These are phyloP conservation scores for Branchinecta lynchi DNA, from an alignment of 1,140 invertebrate genomes.

Conservation along the genomic window DNA sequence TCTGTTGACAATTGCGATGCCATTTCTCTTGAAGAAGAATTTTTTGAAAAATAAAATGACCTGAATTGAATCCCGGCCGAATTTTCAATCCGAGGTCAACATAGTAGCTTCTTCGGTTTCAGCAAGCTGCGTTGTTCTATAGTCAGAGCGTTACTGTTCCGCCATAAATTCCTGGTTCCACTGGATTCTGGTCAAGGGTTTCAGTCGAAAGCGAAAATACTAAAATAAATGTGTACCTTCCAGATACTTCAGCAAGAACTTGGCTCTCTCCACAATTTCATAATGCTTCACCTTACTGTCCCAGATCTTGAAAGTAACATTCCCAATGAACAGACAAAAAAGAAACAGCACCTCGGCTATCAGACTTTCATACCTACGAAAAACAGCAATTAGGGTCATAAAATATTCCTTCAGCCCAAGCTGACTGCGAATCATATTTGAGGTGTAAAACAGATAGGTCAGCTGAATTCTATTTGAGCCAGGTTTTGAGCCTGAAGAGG, in stretches of 20 bases:
- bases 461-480: no score
- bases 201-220: not conserved
- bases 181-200: not conserved
- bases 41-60: no score
- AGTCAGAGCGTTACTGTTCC: no score
- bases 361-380: not conserved
- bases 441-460: not conserved
- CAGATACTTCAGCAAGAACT: not conserved
- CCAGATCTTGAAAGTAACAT: conserved; percentile 9
- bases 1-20: no score
- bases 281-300: not conserved
- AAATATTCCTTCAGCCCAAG: not conserved
- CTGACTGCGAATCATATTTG: not conserved
- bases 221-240: not conserved
- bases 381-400: not conserved
- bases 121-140: no score
- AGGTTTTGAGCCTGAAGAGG: no score
- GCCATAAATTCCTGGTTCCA: no score
- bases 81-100: no score
- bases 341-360: not conserved
- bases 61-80: no score
- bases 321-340: not conserved
- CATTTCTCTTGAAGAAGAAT: no score
- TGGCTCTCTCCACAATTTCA: not conserved
- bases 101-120: not conserved